Conservation (phyloP, 2,888 invertebrate genomes). For the Ethmia dodecea region DNA sequence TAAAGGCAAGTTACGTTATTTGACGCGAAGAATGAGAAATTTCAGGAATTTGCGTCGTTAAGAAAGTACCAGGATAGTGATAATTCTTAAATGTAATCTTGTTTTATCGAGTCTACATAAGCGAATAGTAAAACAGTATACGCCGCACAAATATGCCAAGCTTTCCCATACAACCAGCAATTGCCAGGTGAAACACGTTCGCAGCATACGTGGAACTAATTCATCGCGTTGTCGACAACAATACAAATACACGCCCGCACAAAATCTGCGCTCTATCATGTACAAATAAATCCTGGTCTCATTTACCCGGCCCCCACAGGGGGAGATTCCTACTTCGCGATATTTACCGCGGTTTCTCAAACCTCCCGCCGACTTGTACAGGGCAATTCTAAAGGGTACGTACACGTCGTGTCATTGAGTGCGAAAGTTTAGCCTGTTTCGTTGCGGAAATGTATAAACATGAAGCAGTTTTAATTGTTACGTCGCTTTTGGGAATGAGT, state of each 20-base stretch:
- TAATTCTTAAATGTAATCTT: too few relatives aligned
- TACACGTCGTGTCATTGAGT: slow-evolving; percentile 15
- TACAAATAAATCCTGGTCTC: slow-evolving; percentile 35
- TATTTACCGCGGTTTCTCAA: slow-evolving; percentile 18
- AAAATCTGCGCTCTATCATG: slow-evolving; percentile 54
- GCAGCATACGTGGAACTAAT: slow-evolving; percentile 13
- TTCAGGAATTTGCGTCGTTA: too few relatives aligned
- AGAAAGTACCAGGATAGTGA: too few relatives aligned
- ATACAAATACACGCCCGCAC: slow-evolving; percentile 26
- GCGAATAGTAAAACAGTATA: too few relatives aligned
- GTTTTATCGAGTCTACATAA: too few relatives aligned
- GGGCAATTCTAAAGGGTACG: slow-evolving; percentile 18
- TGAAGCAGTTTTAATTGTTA: slow-evolving; percentile 21
- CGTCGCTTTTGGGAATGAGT: slow-evolving; percentile 16
- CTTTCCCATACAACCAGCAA: too few relatives aligned
- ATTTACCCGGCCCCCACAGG: slow-evolving; percentile 19
- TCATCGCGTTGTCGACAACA: slow-evolving; percentile 16
- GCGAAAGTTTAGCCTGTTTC: slow-evolving; percentile 12
- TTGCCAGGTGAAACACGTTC: too few relatives aligned
- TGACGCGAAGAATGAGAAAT: too few relatives aligned
- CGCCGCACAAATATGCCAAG: too few relatives aligned
- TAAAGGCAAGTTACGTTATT: too few relatives aligned
- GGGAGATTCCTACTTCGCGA: slow-evolving; percentile 15
- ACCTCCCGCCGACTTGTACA: slow-evolving; percentile 13
- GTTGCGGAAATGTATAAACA: slow-evolving; percentile 15